phyloP scores from a whole-genome alignment of 92 coral and sea anemone genomes.

The Scolanthus callimorphus region DNA sequence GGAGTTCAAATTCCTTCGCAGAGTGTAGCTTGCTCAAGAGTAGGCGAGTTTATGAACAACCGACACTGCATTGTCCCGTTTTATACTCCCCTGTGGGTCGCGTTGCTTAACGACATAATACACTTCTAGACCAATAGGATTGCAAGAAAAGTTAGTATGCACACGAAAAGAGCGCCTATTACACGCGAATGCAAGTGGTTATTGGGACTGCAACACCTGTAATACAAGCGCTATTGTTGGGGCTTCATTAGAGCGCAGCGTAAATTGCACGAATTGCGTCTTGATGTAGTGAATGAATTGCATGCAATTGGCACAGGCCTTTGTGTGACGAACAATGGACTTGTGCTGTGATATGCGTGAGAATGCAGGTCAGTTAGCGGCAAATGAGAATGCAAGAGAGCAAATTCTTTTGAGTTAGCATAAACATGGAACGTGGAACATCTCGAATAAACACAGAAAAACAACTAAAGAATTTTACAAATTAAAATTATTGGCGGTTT shows the following conservation, averaged over 20 bases:
- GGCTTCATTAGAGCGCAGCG: neutral
- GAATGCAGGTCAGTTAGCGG: neutral
- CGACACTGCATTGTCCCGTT: neutral
- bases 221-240: neutral
- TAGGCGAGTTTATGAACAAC: neutral
- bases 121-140: neutral
- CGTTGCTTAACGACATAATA: neutral
- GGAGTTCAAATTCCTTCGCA: too few species aligned
- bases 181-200: slow-evolving; percentile 3
- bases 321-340: too few species aligned
- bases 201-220: neutral
- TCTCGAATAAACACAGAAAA: too few species aligned
- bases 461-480: too few species aligned
- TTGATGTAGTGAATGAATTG: neutral
- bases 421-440: too few species aligned
- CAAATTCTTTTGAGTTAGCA: too few species aligned
- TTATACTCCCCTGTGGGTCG: too few species aligned
- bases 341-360: too few species aligned
- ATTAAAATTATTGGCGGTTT: too few species aligned
- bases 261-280: too few species aligned
- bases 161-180: neutral
- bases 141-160: neutral
- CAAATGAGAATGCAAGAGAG: too few species aligned
- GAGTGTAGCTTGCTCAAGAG: too few species aligned
- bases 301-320: neutral